Conservation (phyloP, 37 sponge, comb jelly and placozoan genomes). For the Amphimedon queenslandica region DNA sequence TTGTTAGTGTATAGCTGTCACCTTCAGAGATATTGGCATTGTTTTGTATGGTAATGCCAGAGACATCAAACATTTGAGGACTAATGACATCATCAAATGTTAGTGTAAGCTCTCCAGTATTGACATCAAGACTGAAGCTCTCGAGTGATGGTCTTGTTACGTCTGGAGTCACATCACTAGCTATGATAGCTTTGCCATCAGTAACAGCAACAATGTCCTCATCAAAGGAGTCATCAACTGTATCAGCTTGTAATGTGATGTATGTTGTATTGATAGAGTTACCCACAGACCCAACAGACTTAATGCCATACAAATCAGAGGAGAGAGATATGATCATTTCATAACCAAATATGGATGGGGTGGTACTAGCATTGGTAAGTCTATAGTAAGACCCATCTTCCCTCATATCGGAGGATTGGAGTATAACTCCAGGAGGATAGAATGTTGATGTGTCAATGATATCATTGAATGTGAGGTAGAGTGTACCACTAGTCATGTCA, state of each 20-base stretch:
- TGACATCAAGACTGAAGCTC: slow-evolving; percentile 57
- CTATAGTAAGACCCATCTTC: slow-evolving; percentile 47
- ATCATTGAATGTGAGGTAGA: slow-evolving; percentile 74
- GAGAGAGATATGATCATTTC: slow-evolving; percentile 42
- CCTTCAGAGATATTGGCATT: slow-evolving; percentile 22
- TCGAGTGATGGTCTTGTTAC: slow-evolving; percentile 37
- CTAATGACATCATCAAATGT: slow-evolving; percentile 78
- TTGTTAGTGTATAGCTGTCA: slow-evolving; percentile 50
- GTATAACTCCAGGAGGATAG: slow-evolving; percentile 55
- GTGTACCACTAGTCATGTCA: slow-evolving; percentile 58
- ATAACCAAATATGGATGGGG: slow-evolving; percentile 50
- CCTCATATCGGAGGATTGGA: slow-evolving; percentile 53
- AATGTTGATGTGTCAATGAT: slow-evolving; percentile 66
- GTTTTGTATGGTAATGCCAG: slow-evolving; percentile 66
- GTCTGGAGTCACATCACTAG: slow-evolving; percentile 55
- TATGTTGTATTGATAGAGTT: slow-evolving; percentile 56
- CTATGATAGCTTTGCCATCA: slow-evolving; percentile 73
- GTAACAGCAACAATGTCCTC: slow-evolving; percentile 75
- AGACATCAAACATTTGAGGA: slow-evolving; percentile 40
- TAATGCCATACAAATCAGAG: slow-evolving; percentile 65
- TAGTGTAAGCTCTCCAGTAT: slow-evolving; percentile 55
- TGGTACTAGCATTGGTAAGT: slow-evolving; percentile 48
- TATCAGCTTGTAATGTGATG: slow-evolving; percentile 78
- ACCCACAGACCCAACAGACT: slow-evolving; percentile 61
- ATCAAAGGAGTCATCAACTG: slow-evolving; percentile 73